phyloP scores from a whole-genome alignment of 2,888 invertebrate genomes.

The Antheraea yamamai region DNA sequence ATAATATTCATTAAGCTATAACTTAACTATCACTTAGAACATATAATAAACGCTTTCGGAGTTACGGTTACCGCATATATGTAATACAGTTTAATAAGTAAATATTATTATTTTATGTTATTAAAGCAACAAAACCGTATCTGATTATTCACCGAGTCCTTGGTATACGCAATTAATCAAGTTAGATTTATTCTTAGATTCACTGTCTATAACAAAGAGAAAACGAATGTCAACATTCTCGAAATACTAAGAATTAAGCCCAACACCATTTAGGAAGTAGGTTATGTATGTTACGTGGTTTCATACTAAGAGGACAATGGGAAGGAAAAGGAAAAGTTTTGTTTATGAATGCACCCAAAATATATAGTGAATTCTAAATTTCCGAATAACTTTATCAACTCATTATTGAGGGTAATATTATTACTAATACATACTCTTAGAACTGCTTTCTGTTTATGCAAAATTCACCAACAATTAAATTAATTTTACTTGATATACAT shows the following conservation, averaged over 20 bases:
- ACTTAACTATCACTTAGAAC: too few species aligned
- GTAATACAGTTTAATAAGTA: too few species aligned
- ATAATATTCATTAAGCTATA: too few species aligned
- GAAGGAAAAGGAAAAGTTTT: not conserved
- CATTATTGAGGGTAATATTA: not conserved
- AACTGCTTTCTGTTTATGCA: not conserved
- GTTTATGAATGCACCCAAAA: not conserved
- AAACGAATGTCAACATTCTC: not conserved
- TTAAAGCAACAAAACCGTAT: not conserved
- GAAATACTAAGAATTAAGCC: not conserved
- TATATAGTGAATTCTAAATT: not conserved
- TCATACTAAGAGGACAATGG: not conserved
- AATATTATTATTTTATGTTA: not conserved
- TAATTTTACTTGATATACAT: too few species aligned
- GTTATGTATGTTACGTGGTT: not conserved
- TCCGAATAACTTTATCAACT: not conserved
- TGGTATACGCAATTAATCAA: not conserved
- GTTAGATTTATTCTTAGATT: not conserved
- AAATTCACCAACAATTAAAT: too few species aligned
- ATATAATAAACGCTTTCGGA: too few species aligned
- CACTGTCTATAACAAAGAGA: not conserved
- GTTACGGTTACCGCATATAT: too few species aligned
- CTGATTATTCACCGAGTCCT: not conserved
- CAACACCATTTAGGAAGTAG: not conserved
- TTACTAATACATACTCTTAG: too few species aligned